These are phyloP conservation scores for Drosophila mulleri DNA, from an alignment of 2,888 invertebrate genomes.

Conservation along the genomic window DNA sequence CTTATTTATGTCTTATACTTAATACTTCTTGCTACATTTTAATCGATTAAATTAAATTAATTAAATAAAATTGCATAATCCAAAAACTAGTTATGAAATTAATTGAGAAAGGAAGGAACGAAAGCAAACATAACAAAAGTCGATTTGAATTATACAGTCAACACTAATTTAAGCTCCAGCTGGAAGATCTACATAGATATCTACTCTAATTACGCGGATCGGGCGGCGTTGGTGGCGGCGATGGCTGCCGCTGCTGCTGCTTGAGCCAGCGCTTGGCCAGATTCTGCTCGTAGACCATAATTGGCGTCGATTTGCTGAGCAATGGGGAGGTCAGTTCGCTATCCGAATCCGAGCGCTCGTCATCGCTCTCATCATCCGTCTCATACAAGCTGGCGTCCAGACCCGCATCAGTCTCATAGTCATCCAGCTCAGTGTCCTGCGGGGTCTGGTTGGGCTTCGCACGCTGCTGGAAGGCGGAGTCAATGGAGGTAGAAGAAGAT, in stretches of 20 bases:
- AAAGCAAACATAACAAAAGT: slow-evolving; percentile 16
- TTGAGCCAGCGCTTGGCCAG: slow-evolving; percentile 49
- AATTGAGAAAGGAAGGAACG: slow-evolving; percentile 3
- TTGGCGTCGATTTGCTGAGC: slow-evolving; percentile 27
- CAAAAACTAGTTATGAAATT: neutral
- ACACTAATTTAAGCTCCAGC: neutral
- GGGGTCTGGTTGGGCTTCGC: neutral
- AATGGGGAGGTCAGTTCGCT: slow-evolving; percentile 27
- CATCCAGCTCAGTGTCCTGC: slow-evolving; percentile 10
- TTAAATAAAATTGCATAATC: slow-evolving; percentile 25
- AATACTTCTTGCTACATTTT: slow-evolving; percentile 65
- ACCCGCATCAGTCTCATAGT: slow-evolving; percentile 63
- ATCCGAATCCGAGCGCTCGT: slow-evolving; percentile 57
- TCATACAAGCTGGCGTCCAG: slow-evolving; percentile 41
- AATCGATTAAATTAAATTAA: slow-evolving; percentile 32
- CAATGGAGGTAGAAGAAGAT: neutral
- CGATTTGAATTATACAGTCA: neutral
- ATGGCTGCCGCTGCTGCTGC: neutral
- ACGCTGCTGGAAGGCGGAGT: neutral
- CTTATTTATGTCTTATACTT: slow-evolving; percentile 23
- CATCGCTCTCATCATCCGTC: slow-evolving; percentile 60
- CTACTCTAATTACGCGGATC: neutral
- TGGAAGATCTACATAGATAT: neutral
- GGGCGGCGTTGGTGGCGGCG: neutral
- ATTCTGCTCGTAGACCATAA: slow-evolving; percentile 47